Conservation (phyloP, 2,113 vertebrate species). For the Centrocercus urophasianus region DNA sequence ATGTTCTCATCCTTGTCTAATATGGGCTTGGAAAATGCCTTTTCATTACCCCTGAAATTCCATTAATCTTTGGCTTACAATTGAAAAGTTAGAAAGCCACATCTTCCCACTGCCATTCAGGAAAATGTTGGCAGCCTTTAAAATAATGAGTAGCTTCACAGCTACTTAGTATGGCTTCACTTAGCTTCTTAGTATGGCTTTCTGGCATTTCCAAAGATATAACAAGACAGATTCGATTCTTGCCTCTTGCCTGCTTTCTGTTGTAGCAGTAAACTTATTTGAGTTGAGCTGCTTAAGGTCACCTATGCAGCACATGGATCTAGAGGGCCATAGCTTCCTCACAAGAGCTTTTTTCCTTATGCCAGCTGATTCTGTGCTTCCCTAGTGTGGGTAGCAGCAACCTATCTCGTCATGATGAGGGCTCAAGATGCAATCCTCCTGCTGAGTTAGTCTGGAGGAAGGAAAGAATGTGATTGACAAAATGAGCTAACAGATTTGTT, state of each 20-base stretch:
- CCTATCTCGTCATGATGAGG: not conserved
- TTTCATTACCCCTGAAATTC: conserved; percentile 8
- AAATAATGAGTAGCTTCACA: not conserved
- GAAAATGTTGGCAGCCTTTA: conserved; percentile 18
- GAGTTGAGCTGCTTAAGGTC: not conserved
- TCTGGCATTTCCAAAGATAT: not conserved
- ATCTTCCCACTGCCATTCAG: not conserved
- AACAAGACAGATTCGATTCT: not conserved
- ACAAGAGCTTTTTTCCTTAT: not conserved
- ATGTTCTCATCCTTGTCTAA: not conserved
- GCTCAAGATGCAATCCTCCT: not conserved
- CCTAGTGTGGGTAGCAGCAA: not conserved
- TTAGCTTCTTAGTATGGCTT: not conserved
- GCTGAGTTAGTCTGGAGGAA: not conserved
- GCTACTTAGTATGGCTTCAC: not conserved
- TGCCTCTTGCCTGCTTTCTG: not conserved
- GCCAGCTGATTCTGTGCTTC: not conserved
- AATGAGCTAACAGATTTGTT: not conserved
- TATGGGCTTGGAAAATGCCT: not conserved
- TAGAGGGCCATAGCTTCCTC: not conserved
- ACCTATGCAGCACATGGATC: accelerated
- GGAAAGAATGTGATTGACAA: not conserved
- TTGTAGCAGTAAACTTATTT: not conserved
- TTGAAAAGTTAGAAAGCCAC: not conserved
- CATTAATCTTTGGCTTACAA: not conserved